A percentile compares a stretch with the other conserved stretches of the same genome.
These are phyloP conservation scores for Dendrolimus kikuchii DNA, from an alignment of 1,140 invertebrate genomes.

Conservation along the genomic window DNA sequence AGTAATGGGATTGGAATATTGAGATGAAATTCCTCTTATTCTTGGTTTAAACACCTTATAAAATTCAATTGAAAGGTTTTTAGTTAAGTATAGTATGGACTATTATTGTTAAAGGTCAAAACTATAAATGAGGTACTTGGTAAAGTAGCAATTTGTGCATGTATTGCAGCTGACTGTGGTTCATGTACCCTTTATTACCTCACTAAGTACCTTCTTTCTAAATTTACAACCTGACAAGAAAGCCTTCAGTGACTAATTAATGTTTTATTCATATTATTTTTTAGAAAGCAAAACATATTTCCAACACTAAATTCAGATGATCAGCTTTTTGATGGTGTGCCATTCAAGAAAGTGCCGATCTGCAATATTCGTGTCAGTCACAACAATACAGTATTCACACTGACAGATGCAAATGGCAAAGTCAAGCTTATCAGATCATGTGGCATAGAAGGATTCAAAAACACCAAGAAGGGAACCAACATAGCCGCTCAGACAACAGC, in stretches of 20 bases:
- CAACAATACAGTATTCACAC: slow-evolving; percentile 90
- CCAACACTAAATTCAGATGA: slow-evolving; percentile 82
- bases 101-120: no score
- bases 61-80: no score
- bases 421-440: slow-evolving; percentile 79
- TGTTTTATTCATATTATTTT: slow-evolving; percentile 34
- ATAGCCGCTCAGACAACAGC: slow-evolving; percentile 96
- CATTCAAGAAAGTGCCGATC: slow-evolving; percentile 86
- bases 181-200: no score
- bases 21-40: no score
- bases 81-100: no score
- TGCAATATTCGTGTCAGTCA: slow-evolving; percentile 84
- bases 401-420: slow-evolving; percentile 80
- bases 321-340: slow-evolving; percentile 82
- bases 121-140: no score
- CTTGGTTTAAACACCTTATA: no score
- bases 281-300: slow-evolving; percentile 80
- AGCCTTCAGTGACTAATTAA: not conserved
- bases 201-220: no score
- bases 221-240: no score
- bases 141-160: no score
- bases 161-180: no score
- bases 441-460: slow-evolving; percentile 95
- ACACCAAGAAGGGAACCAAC: slow-evolving; percentile 95
- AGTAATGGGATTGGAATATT: no score